phyloP scores from a whole-genome alignment of 2,888 invertebrate species.

The Loripinus fragilis region DNA sequence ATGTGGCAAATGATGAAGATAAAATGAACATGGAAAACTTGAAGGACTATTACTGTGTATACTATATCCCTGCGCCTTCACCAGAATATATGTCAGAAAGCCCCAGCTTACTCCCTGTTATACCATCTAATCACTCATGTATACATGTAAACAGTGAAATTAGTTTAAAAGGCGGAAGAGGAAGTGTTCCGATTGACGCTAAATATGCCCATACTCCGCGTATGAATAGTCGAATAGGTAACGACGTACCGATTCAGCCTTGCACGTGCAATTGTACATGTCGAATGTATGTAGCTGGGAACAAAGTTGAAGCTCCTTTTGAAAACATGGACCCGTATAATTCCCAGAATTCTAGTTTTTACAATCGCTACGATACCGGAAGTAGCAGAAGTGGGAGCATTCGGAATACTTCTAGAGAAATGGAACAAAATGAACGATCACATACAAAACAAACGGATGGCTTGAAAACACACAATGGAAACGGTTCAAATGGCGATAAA shows the following conservation, averaged over 20 bases:
- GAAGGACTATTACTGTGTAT: slow-evolving; percentile 69
- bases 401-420: slow-evolving; percentile 29
- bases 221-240: background rate
- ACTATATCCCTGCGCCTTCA: slow-evolving; percentile 64
- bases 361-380: slow-evolving; percentile 2
- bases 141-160: slow-evolving; percentile 31
- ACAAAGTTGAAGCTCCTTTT: slow-evolving; percentile 43
- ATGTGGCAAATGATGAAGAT: slow-evolving; percentile 60
- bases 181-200: slow-evolving; percentile 3
- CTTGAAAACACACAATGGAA: background rate
- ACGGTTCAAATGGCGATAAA: slow-evolving; percentile 29
- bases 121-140: slow-evolving; percentile 22
- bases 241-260: slow-evolving; percentile 44
- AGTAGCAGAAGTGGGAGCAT: slow-evolving; percentile 8
- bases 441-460: slow-evolving; percentile 17
- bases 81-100: slow-evolving; percentile 46
- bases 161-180: slow-evolving; percentile 15
- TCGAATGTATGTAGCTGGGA: slow-evolving; percentile 54
- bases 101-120: slow-evolving; percentile 28
- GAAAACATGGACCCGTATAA: slow-evolving; percentile 15
- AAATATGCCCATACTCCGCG: slow-evolving; percentile 8
- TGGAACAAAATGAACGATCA: slow-evolving; percentile 18
- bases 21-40: slow-evolving; percentile 63
- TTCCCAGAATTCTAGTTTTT: background rate
- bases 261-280: slow-evolving; percentile 51